Base-by-base conservation (phyloP, 2,888 invertebrate species). In the Drosophila yooni region DNA sequence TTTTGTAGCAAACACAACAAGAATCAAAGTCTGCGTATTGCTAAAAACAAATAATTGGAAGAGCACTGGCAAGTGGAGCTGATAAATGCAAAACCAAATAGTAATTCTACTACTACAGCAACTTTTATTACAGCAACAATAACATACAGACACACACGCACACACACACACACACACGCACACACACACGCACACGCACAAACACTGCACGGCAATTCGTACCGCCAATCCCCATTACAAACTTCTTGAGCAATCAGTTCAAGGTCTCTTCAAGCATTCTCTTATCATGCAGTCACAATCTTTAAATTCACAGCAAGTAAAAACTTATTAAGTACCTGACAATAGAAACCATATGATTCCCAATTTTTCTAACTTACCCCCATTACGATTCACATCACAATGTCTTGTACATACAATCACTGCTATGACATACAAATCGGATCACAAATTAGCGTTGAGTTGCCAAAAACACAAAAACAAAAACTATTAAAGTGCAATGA, bases 1-100 rank as follows among this genome's bases (percentile, higher is more conserved):
- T 92, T 92, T 92, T 90, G 90, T 88, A 91, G 91, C 91, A 89
- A 81, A 90, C 87, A 88, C 88, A 87, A 91, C 76, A 85, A 86
- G 89, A 86, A 90, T 79, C 87, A 82, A 87, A 88, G 91, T 89
- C 91, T 91, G 91, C 91, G 87, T 85, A 83, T 88, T 85, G 91
- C 88, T 87, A 79, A 81, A 57, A 40, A 29, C 50, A 15, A 46
- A 46, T 63, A 76, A 79, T 79, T 90, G 83, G 89, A 90, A 87
- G 89, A 72, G 74, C 79, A 77, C 77, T 85, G 71, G 70, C 74
- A 66, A 70, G 70, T 64, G 77, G n/a, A 71, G 73, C 76, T 74
- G 62, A 65, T 59, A 62, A 59, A 81, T 71, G 73, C 65, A 67
- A 63, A 77, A 79, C 63, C 43, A 57, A 70, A 66, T 57, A 64